A percentile compares a stretch with the other conserved stretches of the same genome.
These are phyloP conservation scores for Bombus cullumanus DNA, from an alignment of 1,140 invertebrate species.

Conservation along the genomic window DNA sequence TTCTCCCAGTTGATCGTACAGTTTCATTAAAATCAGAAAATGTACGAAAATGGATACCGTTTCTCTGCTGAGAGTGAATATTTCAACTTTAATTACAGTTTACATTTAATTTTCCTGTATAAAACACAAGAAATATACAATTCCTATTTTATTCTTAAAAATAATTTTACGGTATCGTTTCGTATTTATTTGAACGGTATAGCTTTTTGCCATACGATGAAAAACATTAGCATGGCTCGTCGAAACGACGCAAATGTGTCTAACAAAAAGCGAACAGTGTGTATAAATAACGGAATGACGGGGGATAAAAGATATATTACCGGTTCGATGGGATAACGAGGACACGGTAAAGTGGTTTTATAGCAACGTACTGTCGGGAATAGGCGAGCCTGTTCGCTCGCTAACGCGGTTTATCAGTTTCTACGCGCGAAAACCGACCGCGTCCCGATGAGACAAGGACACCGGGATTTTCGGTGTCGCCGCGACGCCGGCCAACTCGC, in stretches of 20 bases:
- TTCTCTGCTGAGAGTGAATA: no score
- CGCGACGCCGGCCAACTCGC: neutral
- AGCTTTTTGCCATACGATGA: neutral
- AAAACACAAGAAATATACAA: no score
- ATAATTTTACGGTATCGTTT: no score
- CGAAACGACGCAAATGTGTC: neutral
- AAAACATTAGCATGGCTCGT: neutral
- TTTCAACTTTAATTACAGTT: no score
- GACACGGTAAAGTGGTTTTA: constrained; percentile 4
- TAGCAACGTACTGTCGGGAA: neutral
- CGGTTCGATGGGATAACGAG: neutral
- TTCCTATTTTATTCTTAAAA: neutral
- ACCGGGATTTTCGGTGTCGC: neutral
- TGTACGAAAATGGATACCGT: no score
- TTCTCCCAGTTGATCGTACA: no score
- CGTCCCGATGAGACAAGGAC: neutral
- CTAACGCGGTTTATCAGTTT: constrained; percentile 21
- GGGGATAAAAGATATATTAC: constrained; percentile 28
- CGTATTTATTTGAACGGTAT: neutral
- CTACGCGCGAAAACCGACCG: neutral
- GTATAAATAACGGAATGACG: constrained; percentile 11
- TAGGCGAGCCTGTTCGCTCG: neutral
- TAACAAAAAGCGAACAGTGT: neutral
- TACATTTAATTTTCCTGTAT: no score
- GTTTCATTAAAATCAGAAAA: no score